Evolutionary conservation across 2,113 vertebrate genomes (phyloP), one percentile per base, ranked within the genome.

Genomic region (Myotis lucifugus): DNA sequence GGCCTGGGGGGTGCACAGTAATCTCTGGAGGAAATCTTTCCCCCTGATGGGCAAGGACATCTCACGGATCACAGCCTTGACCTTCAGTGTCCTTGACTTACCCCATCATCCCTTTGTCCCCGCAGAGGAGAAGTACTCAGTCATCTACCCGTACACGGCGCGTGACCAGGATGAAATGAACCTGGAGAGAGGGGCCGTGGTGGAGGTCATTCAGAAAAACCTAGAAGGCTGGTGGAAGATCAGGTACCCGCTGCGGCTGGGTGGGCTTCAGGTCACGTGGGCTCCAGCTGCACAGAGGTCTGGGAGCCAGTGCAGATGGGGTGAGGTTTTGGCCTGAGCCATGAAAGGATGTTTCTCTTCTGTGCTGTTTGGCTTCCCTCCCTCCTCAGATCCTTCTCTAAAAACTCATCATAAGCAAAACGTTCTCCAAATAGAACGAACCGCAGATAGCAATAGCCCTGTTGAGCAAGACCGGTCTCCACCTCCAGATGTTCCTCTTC

Each of bases 181-280:
- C 97, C 98, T 99, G 97, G 99, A 99, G 97, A 99, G 98, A 95
- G 99, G 99, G 50, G 99, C 99, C 85, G 94, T 99, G 86, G 99
- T 99, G 69, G 99, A 99, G 96, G 99, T 99, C 96, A 98, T 99
- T 95, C 99, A 99, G 99, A 99, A 99, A 97, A 99, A 99, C 98
- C 97, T 99, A 98, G 99, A 99, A 97, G 99, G 99, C 97, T 99
- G 99, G 99, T 99, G 99, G 99, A 99, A 99, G 97, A 99, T 99
- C 98, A 99, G 99, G 99, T 99, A 98, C 81, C 4, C 0, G 0
- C 64, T 32, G 37, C 48, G 3, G 19, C 32, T 34, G 37, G 32
- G n/a, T 50, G 69, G 91, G 46, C 3, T 25, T 52, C 48, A 14
- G 85, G 77, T 23, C 84, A 9, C 0, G 0, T 6, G 10, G 27